Evolutionary conservation across 2,113 vertebrate species (phyloP).

Genomic region (Hystrix brachyura): DNA sequence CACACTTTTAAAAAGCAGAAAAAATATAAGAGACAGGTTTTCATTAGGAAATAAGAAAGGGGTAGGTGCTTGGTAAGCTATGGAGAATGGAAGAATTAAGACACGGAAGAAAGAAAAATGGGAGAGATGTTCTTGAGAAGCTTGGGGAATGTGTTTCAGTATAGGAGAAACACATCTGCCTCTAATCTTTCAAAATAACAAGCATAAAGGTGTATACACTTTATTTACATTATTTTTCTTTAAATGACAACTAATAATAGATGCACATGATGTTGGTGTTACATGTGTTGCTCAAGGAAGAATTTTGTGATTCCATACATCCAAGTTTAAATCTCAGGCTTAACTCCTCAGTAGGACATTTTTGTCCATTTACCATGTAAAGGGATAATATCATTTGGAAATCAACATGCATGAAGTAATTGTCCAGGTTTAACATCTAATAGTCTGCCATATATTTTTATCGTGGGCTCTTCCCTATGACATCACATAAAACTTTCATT

Average conservation of each 20-base stretch:
- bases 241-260: neutral
- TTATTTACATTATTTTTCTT: neutral
- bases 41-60: conserved; percentile 32
- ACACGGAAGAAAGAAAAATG: conserved; percentile 3
- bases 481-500: conserved; percentile 69
- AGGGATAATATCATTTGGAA: conserved; percentile 51
- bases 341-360: conserved; percentile 54
- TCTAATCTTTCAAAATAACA: conserved; percentile 9
- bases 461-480: conserved; percentile 56
- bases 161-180: neutral
- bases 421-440: conserved; percentile 53
- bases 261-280: neutral
- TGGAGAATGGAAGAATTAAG: conserved; percentile 31
- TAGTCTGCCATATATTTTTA: conserved; percentile 34
- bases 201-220: neutral
- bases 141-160: neutral
- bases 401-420: neutral
- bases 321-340: conserved; percentile 41
- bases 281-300: neutral
- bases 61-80: neutral
- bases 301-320: conserved; percentile 19
- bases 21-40: neutral
- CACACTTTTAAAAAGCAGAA: neutral
- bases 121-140: neutral
- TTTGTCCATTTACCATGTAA: conserved; percentile 36